Evolutionary conservation across 2,888 invertebrate genomes (phyloP).

Genomic region (Hirtodrosophila duncani): DNA sequence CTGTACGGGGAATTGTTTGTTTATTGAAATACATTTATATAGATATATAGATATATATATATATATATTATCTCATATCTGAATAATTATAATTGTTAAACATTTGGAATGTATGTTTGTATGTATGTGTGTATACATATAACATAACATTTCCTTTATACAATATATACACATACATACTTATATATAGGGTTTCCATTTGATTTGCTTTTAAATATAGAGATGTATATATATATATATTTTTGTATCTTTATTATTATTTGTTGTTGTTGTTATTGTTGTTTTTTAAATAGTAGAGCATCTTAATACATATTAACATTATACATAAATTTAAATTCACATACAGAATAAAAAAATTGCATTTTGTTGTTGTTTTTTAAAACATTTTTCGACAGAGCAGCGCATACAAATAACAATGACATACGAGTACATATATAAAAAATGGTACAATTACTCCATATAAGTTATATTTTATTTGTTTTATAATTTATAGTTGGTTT

Average conservation of each 20-base stretch:
- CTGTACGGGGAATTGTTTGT: too few relatives aligned
- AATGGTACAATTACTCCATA: slow-evolving; percentile 39
- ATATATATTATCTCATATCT: slow-evolving; percentile 22
- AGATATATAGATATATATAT: slow-evolving; percentile 20
- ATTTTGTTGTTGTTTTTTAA: slow-evolving; percentile 13
- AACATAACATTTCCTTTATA: slow-evolving; percentile 46
- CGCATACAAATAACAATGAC: slow-evolving; percentile 71
- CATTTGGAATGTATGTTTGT: slow-evolving; percentile 63
- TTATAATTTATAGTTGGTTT: slow-evolving; percentile 29
- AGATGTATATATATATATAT: slow-evolving; percentile 9
- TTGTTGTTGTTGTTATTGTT: slow-evolving; percentile 39
- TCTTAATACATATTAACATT: slow-evolving; percentile 69
- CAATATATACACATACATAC: too few relatives aligned
- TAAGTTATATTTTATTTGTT: slow-evolving; percentile 25
- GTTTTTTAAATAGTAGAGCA: slow-evolving; percentile 51
- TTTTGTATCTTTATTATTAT: slow-evolving; percentile 31
- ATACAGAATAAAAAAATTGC: slow-evolving; percentile 59
- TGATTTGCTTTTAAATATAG: background rate
- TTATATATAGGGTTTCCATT: too few relatives aligned
- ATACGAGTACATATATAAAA: too few relatives aligned
- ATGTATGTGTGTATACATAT: slow-evolving; percentile 49
- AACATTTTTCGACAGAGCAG: slow-evolving; percentile 40
- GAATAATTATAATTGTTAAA: slow-evolving; percentile 45
- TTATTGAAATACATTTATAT: slow-evolving; percentile 11
- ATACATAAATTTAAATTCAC: slow-evolving; percentile 50